Evolutionary conservation across 2,113 vertebrate genomes (phyloP).

Genomic region (Ceyx margarethae): DNA sequence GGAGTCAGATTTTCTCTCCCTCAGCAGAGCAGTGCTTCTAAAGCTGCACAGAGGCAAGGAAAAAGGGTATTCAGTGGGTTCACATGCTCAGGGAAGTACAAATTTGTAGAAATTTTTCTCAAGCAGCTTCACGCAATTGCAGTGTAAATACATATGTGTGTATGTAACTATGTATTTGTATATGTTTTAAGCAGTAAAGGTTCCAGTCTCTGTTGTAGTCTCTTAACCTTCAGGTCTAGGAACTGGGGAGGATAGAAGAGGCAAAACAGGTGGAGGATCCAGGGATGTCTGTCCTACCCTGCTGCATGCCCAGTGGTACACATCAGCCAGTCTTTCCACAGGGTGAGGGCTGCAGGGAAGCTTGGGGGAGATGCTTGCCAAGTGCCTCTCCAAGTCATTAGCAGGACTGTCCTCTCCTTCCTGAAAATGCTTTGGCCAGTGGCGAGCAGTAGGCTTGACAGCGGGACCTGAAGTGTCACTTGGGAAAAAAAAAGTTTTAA

Average conservation of each 20-base stretch:
- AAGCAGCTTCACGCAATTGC: neutral
- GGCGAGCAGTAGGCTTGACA: neutral
- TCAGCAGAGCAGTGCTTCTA: neutral
- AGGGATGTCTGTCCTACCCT: neutral
- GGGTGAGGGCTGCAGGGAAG: neutral
- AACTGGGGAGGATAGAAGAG: neutral
- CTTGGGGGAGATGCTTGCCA: neutral
- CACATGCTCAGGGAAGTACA: neutral
- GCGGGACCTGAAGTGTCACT: neutral
- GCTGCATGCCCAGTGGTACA: neutral
- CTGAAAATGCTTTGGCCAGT: neutral
- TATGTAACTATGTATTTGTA: neutral
- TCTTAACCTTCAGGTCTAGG: neutral
- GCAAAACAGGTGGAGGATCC: neutral
- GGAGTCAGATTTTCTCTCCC: neutral
- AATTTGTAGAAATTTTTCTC: neutral
- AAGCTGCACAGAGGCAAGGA: neutral
- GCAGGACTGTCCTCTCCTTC: neutral
- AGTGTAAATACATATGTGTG: neutral
- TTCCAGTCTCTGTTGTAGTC: neutral
- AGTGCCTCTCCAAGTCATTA: accelerated
- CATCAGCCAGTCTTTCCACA: neutral
- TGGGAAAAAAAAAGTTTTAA: neutral
- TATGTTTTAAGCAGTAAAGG: neutral
- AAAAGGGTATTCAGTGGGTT: neutral